Evolutionary conservation across 2,113 vertebrate species (phyloP).

Genomic region (Lycaon pictus): DNA sequence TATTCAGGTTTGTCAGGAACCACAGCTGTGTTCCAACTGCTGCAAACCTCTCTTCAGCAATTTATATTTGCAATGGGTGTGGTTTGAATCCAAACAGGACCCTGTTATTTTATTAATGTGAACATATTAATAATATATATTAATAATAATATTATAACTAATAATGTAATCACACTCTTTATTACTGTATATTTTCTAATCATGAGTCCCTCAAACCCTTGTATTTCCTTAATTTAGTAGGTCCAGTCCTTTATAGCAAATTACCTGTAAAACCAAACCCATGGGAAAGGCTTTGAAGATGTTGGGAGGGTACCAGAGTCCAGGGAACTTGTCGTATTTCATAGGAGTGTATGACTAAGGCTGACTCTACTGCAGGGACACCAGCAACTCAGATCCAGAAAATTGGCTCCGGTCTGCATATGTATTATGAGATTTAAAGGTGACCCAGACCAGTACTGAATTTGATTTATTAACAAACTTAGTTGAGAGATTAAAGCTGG

Average conservation of each 20-base stretch:
- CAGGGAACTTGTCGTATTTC: neutral
- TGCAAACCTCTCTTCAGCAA: neutral
- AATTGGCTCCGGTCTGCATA: neutral
- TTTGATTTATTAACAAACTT: neutral
- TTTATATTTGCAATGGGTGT: neutral
- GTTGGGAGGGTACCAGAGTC: neutral
- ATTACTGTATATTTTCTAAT: neutral
- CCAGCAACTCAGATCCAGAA: neutral
- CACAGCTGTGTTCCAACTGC: neutral
- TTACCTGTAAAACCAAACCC: neutral
- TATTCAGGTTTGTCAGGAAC: neutral
- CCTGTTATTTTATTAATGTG: neutral
- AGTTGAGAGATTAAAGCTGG: neutral
- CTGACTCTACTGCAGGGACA: neutral
- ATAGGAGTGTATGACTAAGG: neutral
- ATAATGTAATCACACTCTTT: neutral
- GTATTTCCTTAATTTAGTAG: conserved; percentile 14
- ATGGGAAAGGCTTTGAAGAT: neutral
- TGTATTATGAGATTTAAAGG: neutral
- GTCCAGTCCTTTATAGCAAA: neutral
- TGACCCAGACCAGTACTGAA: neutral
- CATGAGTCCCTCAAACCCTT: neutral
- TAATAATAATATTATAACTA: neutral
- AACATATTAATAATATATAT: neutral
- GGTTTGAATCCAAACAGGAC: neutral